These are phyloP conservation scores for Peromyscus maniculatus DNA, from an alignment of 2,113 vertebrate genomes.

Conservation along the genomic window DNA sequence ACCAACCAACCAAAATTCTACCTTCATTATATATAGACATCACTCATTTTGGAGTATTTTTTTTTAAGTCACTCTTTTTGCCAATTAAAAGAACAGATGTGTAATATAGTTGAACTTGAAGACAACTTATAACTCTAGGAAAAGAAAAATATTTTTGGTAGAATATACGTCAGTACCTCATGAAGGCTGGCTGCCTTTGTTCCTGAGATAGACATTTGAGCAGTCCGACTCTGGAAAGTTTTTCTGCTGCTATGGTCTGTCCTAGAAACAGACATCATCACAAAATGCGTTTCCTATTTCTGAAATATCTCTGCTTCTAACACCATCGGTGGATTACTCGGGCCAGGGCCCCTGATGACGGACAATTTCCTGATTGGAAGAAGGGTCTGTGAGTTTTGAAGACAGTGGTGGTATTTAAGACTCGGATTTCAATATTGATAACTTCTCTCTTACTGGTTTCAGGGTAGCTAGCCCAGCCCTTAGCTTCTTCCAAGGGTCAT, in stretches of 20 bases:
- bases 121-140: conserved; percentile 24
- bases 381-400: neutral
- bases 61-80: conserved; percentile 36
- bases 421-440: neutral
- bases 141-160: conserved; percentile 54
- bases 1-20: conserved; percentile 63
- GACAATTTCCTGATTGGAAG: neutral
- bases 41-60: conserved; percentile 48
- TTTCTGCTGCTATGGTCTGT: conserved; percentile 55
- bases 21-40: conserved; percentile 54
- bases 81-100: conserved; percentile 45
- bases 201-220: conserved; percentile 50
- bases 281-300: conserved; percentile 40
- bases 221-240: conserved; percentile 30
- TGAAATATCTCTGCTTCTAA: conserved; percentile 59
- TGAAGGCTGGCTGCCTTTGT: conserved; percentile 42
- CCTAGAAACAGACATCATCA: conserved; percentile 59
- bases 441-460: neutral
- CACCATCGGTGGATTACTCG: neutral
- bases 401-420: neutral
- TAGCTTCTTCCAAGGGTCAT: neutral
- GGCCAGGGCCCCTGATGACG: neutral
- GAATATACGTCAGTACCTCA: conserved; percentile 56
- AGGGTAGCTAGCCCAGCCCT: neutral
- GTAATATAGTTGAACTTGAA: conserved; percentile 64